These are phyloP conservation scores for Oenanthe melanoleuca DNA, from an alignment of 2,113 vertebrate species.

Conservation along the genomic window DNA sequence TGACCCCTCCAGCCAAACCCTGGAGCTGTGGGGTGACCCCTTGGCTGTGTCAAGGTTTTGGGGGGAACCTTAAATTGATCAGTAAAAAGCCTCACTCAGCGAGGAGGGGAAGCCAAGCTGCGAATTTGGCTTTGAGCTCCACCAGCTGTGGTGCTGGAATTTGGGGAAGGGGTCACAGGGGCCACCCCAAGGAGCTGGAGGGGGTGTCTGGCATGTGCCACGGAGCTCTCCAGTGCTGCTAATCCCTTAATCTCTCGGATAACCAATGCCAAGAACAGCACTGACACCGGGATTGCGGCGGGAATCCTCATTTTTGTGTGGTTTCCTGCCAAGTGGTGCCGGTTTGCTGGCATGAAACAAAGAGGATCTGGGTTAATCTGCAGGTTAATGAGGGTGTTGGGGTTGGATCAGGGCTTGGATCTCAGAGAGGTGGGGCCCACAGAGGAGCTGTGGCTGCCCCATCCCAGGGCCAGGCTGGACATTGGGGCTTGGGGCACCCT, in stretches of 20 bases:
- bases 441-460: background rate
- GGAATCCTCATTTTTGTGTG: background rate
- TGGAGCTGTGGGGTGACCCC: background rate
- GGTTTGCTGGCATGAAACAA: background rate
- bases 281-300: background rate
- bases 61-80: background rate
- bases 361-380: background rate
- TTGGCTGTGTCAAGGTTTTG: accelerated
- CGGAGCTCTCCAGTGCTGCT: background rate
- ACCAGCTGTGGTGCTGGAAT: accelerated
- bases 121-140: background rate
- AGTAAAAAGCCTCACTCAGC: background rate
- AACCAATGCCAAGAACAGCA: background rate
- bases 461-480: background rate
- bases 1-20: background rate
- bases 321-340: background rate
- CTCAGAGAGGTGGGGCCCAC: accelerated
- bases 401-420: background rate
- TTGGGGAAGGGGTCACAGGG: background rate
- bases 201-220: background rate
- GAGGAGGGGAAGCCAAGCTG: too few relatives aligned
- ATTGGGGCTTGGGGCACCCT: background rate
- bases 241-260: constrained; percentile 13
- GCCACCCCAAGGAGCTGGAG: accelerated
- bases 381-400: background rate